These are phyloP conservation scores for Cyprinus carpio DNA, from an alignment of 2,113 vertebrate genomes.

Conservation along the genomic window DNA sequence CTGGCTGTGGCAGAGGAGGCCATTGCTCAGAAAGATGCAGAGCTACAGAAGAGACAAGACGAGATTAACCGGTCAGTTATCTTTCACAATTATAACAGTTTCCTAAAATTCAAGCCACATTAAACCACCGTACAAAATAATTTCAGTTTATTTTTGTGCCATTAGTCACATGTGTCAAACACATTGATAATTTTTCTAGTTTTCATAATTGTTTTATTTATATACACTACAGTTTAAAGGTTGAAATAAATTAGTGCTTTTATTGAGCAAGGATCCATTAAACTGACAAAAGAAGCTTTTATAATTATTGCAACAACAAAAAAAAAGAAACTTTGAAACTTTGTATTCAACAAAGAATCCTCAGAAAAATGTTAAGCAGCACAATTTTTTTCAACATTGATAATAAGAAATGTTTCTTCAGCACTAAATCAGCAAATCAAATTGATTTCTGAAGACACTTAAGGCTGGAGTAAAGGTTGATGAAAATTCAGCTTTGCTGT, in stretches of 20 bases:
- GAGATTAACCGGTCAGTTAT: constrained; percentile 70
- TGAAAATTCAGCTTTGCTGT: background rate
- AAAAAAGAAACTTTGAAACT: too few species aligned
- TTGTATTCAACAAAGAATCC: background rate
- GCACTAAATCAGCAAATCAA: background rate
- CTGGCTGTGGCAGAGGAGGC: constrained; percentile 72
- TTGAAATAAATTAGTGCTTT: background rate
- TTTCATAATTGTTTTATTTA: background rate
- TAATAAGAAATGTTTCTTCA: background rate
- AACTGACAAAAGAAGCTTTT: background rate
- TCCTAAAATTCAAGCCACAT: background rate
- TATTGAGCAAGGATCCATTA: background rate
- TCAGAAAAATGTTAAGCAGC: background rate
- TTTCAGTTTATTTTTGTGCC: background rate
- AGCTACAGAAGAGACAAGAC: constrained; percentile 72
- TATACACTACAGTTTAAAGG: background rate
- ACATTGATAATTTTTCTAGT: background rate
- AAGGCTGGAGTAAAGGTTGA: background rate
- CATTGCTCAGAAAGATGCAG: constrained; percentile 79
- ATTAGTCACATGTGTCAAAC: background rate
- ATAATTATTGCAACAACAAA: too few species aligned
- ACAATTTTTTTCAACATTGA: background rate
- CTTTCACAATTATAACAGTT: background rate
- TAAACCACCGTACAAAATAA: background rate
- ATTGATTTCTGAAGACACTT: background rate